Evolutionary conservation across 2,113 vertebrate genomes (phyloP).

Genomic region (Cynocephalus volans): DNA sequence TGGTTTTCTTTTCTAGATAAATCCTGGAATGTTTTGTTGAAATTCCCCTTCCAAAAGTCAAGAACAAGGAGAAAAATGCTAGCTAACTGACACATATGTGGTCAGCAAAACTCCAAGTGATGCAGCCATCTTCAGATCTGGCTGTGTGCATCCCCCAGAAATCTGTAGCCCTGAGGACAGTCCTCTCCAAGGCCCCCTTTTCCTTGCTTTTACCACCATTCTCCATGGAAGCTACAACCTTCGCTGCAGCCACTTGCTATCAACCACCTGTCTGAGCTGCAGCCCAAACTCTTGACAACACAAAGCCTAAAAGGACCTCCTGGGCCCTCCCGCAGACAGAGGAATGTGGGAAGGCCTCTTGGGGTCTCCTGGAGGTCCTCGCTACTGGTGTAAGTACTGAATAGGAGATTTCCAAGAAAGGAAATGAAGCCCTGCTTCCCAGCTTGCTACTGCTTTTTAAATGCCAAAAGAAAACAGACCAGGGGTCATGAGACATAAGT

Average conservation of each 20-base stretch:
- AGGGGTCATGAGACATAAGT: neutral
- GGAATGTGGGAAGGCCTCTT: neutral
- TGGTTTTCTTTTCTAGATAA: slow-evolving; percentile 42
- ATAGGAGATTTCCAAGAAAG: slow-evolving; percentile 41
- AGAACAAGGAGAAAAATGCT: neutral
- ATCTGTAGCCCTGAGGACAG: neutral
- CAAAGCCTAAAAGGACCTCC: neutral
- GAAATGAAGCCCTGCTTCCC: neutral
- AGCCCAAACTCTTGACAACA: neutral
- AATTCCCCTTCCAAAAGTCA: slow-evolving; percentile 30
- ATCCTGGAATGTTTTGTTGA: neutral
- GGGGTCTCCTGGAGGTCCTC: neutral
- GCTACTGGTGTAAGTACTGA: neutral
- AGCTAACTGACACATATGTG: neutral
- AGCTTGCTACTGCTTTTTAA: slow-evolving; percentile 24
- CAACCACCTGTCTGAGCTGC: neutral
- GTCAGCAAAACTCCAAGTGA: slow-evolving; percentile 13
- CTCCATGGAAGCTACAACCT: neutral
- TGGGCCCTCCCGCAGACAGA: neutral
- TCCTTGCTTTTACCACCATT: neutral
- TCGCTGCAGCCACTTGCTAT: neutral
- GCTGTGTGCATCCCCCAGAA: neutral
- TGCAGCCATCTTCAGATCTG: slow-evolving; percentile 19
- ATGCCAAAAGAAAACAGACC: neutral
- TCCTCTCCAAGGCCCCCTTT: neutral